Percentiles rank a stretch among this genome's conserved stretches.
Conservation (phyloP, 2,797 vertebrate genomes). For the Spheniscus humboldti region DNA sequence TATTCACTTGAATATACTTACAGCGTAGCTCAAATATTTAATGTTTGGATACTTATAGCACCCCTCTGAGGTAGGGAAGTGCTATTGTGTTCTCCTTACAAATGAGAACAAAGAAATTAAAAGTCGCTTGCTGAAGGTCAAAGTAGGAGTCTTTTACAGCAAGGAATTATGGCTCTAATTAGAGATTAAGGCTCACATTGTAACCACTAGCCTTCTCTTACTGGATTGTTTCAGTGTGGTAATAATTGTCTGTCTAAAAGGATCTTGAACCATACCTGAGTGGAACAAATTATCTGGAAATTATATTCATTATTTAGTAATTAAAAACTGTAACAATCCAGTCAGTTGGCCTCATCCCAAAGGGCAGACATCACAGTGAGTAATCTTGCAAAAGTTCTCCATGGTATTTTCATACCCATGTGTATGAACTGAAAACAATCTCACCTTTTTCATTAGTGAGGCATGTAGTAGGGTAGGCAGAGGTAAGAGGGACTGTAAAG, state of each 20-base stretch:
- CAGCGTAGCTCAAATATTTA: background rate
- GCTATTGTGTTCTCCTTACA: background rate
- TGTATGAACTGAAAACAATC: background rate
- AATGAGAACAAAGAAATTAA: background rate
- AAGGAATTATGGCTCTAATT: background rate
- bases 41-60: background rate
- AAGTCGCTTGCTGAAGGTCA: background rate
- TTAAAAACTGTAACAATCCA: background rate
- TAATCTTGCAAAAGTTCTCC: background rate
- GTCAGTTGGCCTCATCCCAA: background rate
- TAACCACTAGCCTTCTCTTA: background rate
- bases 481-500: background rate
- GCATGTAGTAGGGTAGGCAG: no score
- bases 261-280: background rate
- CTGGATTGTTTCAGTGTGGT: background rate
- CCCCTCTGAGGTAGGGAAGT: background rate
- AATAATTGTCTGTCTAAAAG: background rate
- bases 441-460: background rate
- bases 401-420: background rate
- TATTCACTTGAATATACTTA: background rate
- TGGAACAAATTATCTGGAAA: slow-evolving; percentile 5
- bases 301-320: background rate
- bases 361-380: background rate
- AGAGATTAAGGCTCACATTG: background rate
- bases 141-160: background rate